Evolutionary conservation across 1,140 invertebrate species (phyloP).

Genomic region (Zophobas atratus): DNA sequence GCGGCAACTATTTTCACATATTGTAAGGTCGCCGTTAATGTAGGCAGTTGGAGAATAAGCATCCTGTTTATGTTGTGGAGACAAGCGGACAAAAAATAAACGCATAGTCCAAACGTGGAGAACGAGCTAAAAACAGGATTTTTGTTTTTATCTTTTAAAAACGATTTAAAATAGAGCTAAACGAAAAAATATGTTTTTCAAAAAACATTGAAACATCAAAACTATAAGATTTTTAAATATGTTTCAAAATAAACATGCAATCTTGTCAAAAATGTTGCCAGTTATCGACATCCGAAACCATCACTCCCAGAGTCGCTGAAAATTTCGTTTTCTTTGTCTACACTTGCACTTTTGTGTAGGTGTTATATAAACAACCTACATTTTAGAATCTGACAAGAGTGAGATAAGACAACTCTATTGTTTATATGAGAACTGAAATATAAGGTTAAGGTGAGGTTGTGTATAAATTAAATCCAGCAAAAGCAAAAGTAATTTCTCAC

Average conservation of each 20-base stretch:
- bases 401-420: constrained; percentile 55
- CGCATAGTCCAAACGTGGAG: background rate
- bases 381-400: constrained; percentile 53
- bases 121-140: too few relatives aligned
- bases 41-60: constrained; percentile 4
- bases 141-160: too few relatives aligned
- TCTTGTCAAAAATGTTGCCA: background rate
- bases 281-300: constrained; percentile 1
- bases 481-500: constrained; percentile 58
- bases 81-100: background rate
- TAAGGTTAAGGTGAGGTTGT: constrained; percentile 60
- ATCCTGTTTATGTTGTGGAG: background rate
- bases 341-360: constrained; percentile 43
- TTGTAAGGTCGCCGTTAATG: constrained; percentile 24
- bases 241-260: background rate
- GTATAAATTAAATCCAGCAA: constrained; percentile 50
- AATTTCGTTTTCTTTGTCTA: constrained; percentile 34
- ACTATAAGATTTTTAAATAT: too few relatives aligned
- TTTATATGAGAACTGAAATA: constrained; percentile 58
- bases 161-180: too few relatives aligned
- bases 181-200: too few relatives aligned
- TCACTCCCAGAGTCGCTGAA: constrained; percentile 20
- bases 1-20: constrained; percentile 20
- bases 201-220: too few relatives aligned
- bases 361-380: constrained; percentile 58